phyloP scores from a whole-genome alignment of 1,140 invertebrate genomes.

The Adelges cooleyi region DNA sequence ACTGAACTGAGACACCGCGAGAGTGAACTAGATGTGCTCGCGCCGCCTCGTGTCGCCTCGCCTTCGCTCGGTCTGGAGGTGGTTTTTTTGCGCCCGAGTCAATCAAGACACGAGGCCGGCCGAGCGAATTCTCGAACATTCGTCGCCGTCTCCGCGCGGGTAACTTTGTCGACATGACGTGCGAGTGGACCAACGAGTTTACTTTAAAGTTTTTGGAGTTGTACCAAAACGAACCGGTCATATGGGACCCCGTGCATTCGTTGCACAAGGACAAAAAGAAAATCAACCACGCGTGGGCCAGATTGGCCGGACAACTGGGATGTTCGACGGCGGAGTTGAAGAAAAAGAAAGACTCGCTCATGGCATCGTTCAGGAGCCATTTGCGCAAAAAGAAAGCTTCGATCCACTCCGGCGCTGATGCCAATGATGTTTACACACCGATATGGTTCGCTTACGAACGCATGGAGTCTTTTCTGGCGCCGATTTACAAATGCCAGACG shows the following conservation, averaged over 20 bases:
- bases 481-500: slow-evolving; percentile 10
- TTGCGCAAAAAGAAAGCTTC: slow-evolving; percentile 32
- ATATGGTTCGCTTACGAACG: slow-evolving; percentile 36
- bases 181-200: slow-evolving; percentile 6
- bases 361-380: slow-evolving; percentile 24
- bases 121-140: background rate
- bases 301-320: background rate
- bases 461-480: slow-evolving; percentile 34
- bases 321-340: background rate
- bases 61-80: background rate
- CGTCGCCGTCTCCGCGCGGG: background rate
- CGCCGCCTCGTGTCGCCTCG: background rate
- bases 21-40: background rate
- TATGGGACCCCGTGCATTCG: slow-evolving; percentile 1
- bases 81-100: background rate
- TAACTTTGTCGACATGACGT: background rate
- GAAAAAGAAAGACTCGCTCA: slow-evolving; percentile 9
- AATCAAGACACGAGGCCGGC: background rate
- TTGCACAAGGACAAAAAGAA: background rate
- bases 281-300: background rate
- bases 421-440: slow-evolving; percentile 34
- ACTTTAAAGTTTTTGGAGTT: background rate
- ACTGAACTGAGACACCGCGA: too few species aligned
- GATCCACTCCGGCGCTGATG: slow-evolving; percentile 32
- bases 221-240: background rate